Conservation (phyloP, 2,113 vertebrate genomes). For the Sprattus sprattus region DNA sequence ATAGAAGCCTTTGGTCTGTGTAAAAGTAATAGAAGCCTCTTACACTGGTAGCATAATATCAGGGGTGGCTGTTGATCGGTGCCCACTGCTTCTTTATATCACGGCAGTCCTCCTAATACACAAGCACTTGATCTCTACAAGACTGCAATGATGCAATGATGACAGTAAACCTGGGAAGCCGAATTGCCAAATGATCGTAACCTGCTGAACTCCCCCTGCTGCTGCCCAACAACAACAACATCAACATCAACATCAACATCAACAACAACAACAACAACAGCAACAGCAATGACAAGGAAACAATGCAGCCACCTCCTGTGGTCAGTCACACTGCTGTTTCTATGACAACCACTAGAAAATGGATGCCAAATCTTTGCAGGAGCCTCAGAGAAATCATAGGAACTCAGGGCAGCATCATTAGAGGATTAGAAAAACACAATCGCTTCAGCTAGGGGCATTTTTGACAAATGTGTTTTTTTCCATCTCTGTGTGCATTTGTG, state of each 20-base stretch:
- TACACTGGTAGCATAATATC: too few species aligned
- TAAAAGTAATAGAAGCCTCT: too few species aligned
- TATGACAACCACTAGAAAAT: constrained; percentile 38
- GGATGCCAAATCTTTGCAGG: constrained; percentile 26
- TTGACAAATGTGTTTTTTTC: neutral
- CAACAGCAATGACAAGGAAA: neutral
- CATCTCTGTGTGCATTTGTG: neutral
- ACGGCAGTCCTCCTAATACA: neutral
- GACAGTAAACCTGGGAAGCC: neutral
- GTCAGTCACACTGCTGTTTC: constrained; percentile 28
- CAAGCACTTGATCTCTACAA: too few species aligned
- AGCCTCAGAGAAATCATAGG: constrained; percentile 24
- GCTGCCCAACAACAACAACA: neutral
- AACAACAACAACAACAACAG: neutral
- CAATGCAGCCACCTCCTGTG: neutral
- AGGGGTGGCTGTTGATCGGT: neutral
- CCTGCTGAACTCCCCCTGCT: neutral
- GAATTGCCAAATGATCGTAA: neutral
- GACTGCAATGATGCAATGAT: neutral
- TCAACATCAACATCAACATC: neutral
- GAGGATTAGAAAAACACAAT: constrained; percentile 38
- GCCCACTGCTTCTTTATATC: neutral
- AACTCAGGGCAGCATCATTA: constrained; percentile 32
- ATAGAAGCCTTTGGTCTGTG: too few species aligned
- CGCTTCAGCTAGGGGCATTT: neutral